Conservation (phyloP, 2,888 invertebrate species). For the Cantharis lateralis region DNA sequence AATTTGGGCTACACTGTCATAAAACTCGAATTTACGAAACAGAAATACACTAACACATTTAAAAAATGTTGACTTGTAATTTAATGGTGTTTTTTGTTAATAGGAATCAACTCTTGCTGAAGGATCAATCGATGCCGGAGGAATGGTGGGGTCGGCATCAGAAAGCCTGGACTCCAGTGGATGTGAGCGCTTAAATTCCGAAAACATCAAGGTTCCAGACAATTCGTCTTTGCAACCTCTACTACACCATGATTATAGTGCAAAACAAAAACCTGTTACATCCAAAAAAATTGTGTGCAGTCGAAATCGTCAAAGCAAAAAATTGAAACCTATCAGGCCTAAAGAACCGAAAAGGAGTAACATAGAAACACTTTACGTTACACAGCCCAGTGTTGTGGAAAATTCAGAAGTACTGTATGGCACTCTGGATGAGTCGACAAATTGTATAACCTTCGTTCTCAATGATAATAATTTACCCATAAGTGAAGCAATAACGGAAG, state of each 20-base stretch:
- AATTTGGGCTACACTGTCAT: neutral
- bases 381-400: constrained; percentile 23
- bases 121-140: constrained; percentile 62
- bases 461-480: constrained; percentile 64
- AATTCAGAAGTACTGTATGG: constrained; percentile 69
- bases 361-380: constrained; percentile 12
- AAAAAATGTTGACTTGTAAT: neutral
- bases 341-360: constrained; percentile 5
- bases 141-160: constrained; percentile 89
- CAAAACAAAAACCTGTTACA: constrained; percentile 36
- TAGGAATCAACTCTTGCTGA: constrained; percentile 54
- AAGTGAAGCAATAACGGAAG: constrained; percentile 58
- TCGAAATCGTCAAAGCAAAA: constrained; percentile 1
- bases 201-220: constrained; percentile 39
- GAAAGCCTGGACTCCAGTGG: constrained; percentile 81
- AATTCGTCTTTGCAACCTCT: constrained; percentile 46
- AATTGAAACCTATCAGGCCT: constrained; percentile 23
- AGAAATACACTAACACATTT: neutral
- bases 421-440: constrained; percentile 72
- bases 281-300: neutral
- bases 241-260: constrained; percentile 51
- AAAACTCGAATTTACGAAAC: neutral
- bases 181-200: constrained; percentile 58
- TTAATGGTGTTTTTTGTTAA: constrained; percentile 30
- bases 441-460: constrained; percentile 75